Evolutionary conservation across 2,888 invertebrate genomes (phyloP), one percentile per base, ranked within the genome.

Genomic region (Ceriagrion tenellum): DNA sequence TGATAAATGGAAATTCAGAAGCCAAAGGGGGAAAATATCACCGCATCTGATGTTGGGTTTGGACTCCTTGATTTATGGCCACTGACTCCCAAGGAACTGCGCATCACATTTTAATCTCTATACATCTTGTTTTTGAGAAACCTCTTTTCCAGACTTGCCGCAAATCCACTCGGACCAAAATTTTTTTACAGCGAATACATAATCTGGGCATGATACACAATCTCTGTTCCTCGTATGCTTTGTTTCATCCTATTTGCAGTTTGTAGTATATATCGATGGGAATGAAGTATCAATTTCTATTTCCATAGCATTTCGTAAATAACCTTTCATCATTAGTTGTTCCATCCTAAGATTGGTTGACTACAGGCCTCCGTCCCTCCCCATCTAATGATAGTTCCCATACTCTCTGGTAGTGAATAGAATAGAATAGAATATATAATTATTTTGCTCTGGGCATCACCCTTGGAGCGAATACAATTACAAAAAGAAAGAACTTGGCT

Each of bases 1-100:
- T 69, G 69, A 69, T 69, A 69, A 69, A 69, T 69, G 69, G 26
- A 69, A 69, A 69, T 69, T 69, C n/a, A 26, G 69, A n/a, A n/a
- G n/a, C 4, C 0, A 23, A 26, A 69, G n/a, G n/a, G 69, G n/a
- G 81, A 81, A 18, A 81, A 26, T 81, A 35, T 81, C 30, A 81
- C 81, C 81, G 35, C 81, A 35, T 30, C 81, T 81, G 69, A 69
- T 69, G 26, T 69, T 4, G 30, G 81, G 35, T 13, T 81, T 35
- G 35, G 30, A 81, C 26, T 35, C 13, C 30, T 13, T 81, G 81
- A 81, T 35, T 81, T 81, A 30, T 81, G 13, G 35, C 81, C 12
- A 13, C 81, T 30, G 13, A 81, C 81, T 81, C 81, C 81, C 81
- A 81, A 81, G 30, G 30, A 81, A 35, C 81, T 13, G 30, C 26